These are phyloP conservation scores for Ochotona princeps DNA, from an alignment of 2,113 vertebrate species.

Conservation along the genomic window DNA sequence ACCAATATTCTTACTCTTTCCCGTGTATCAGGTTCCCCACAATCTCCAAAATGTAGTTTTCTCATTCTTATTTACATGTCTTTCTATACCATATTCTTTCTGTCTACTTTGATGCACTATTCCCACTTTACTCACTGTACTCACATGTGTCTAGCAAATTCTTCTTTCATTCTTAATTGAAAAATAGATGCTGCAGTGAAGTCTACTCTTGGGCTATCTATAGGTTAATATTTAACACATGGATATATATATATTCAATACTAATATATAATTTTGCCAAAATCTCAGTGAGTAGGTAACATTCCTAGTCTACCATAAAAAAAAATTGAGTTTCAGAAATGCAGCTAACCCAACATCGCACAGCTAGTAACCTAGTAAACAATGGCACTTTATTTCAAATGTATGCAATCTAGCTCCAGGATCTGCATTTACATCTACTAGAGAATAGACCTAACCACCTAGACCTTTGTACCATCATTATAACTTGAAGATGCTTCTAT, in stretches of 20 bases:
- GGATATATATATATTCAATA: background rate
- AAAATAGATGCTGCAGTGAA: background rate
- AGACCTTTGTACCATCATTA: background rate
- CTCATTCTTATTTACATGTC: background rate
- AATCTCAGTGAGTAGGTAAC: background rate
- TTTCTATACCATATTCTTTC: background rate
- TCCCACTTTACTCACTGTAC: too few relatives aligned
- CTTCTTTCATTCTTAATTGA: background rate
- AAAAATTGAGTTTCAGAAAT: background rate
- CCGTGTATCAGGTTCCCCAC: background rate
- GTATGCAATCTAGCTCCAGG: background rate
- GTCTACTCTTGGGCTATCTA: background rate
- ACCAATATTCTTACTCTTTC: background rate
- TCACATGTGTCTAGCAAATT: background rate
- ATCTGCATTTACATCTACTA: background rate
- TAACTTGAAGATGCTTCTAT: background rate
- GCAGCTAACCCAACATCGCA: background rate
- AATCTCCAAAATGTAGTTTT: background rate
- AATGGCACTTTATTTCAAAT: background rate
- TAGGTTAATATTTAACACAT: background rate
- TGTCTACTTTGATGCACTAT: background rate
- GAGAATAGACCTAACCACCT: background rate
- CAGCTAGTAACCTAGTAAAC: background rate
- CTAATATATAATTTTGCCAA: background rate
- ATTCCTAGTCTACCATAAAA: background rate